Percentiles rank a stretch among this genome's conserved stretches.
These are phyloP conservation scores for Rhynchomys soricoides DNA, from an alignment of 2,113 vertebrate genomes.

Conservation along the genomic window DNA sequence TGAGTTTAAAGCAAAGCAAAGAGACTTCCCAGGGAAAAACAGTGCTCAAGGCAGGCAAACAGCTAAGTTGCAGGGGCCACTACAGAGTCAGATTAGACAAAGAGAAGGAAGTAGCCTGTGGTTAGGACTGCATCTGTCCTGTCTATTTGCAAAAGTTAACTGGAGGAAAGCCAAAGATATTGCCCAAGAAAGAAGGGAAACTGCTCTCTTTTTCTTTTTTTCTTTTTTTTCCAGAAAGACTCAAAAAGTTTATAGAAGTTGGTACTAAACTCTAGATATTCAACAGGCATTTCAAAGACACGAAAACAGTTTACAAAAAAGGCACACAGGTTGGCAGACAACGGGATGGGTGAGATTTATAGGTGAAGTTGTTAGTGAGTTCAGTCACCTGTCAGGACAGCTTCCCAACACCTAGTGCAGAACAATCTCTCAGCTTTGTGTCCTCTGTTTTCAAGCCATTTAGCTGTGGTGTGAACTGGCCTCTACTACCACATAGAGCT, in stretches of 20 bases:
- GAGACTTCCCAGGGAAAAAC: conserved; percentile 50
- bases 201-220: conserved; percentile 82
- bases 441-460: conserved; percentile 86
- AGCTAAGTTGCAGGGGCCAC: not conserved
- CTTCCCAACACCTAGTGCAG: conserved; percentile 85
- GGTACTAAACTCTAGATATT: conserved; percentile 86
- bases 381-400: conserved; percentile 78
- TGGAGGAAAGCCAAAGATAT: conserved; percentile 88
- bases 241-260: conserved; percentile 83
- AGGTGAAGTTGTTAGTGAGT: conserved; percentile 86
- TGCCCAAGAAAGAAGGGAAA: conserved; percentile 95
- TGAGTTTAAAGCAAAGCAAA: conserved; percentile 61
- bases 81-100: not conserved
- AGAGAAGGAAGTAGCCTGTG: conserved; percentile 41
- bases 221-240: conserved; percentile 82
- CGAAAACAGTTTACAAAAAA: conserved; percentile 94
- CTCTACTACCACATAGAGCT: conserved; percentile 73
- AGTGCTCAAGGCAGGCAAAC: conserved; percentile 64
- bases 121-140: conserved; percentile 70
- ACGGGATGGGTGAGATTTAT: conserved; percentile 91
- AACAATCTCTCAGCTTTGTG: conserved; percentile 93
- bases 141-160: conserved; percentile 76
- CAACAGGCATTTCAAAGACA: conserved; percentile 90
- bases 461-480: conserved; percentile 83
- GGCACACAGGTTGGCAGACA: conserved; percentile 97